Evolutionary conservation across 2,113 vertebrate genomes (phyloP).

Genomic region (Euleptes europaea): DNA sequence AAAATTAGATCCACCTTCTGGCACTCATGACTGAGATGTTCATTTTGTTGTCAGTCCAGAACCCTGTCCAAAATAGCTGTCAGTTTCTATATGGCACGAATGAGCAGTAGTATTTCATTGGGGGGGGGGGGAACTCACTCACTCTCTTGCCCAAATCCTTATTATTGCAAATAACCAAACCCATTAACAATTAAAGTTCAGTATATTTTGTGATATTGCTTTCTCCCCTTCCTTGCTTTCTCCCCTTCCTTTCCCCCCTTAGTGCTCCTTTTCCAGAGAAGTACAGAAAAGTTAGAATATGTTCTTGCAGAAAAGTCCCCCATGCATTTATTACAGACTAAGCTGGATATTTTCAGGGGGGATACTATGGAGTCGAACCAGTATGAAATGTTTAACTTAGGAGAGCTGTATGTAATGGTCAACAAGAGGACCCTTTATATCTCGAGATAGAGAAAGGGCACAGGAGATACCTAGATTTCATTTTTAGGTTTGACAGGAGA

Average conservation of each 20-base stretch:
- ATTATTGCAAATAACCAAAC: not conserved
- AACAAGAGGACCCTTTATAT: not conserved
- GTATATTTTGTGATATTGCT: not conserved
- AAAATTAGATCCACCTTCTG: not conserved
- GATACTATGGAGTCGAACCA: not conserved
- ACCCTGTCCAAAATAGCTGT: rapidly evolving
- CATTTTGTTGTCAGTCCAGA: conserved; percentile 26
- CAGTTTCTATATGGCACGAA: not conserved
- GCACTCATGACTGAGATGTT: not conserved
- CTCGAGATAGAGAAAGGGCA: not conserved
- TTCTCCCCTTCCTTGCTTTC: too few species aligned
- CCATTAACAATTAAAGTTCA: not conserved
- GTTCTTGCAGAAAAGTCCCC: not conserved
- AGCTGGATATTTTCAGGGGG: not conserved
- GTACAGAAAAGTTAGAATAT: not conserved
- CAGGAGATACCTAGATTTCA: not conserved
- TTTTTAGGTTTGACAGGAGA: not conserved
- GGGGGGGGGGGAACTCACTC: not conserved
- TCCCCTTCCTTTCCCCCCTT: too few species aligned
- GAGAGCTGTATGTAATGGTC: not conserved
- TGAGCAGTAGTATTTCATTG: not conserved
- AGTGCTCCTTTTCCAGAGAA: not conserved
- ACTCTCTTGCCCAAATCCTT: not conserved
- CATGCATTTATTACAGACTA: not conserved
- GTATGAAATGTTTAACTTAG: not conserved